These are phyloP conservation scores for Pollenia angustigena DNA, from an alignment of 2,888 invertebrate species.

Conservation along the genomic window DNA sequence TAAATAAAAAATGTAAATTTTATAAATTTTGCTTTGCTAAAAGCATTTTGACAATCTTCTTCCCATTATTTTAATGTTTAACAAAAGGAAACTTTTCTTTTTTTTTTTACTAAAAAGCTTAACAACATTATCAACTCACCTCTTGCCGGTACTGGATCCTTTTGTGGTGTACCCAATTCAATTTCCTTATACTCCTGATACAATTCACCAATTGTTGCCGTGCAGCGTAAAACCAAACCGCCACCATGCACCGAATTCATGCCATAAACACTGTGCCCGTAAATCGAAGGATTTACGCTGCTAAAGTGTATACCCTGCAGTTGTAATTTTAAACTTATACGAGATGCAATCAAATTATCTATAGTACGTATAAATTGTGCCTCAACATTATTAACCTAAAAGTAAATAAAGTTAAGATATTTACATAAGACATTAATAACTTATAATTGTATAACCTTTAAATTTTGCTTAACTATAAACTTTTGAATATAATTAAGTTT, in stretches of 20 bases:
- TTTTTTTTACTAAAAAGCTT: no score
- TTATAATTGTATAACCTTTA: neutral
- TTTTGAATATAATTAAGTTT: slow-evolving; percentile 33
- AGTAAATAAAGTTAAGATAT: slow-evolving; percentile 41
- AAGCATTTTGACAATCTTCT: no score
- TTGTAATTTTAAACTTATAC: slow-evolving; percentile 82
- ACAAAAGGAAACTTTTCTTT: no score
- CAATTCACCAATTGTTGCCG: slow-evolving; percentile 88
- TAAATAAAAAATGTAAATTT: no score
- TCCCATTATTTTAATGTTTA: no score
- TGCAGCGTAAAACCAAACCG: slow-evolving; percentile 88
- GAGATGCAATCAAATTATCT: slow-evolving; percentile 83
- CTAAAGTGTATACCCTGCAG: slow-evolving; percentile 83
- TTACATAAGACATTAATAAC: neutral
- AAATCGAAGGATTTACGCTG: slow-evolving; percentile 78
- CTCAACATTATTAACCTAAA: slow-evolving; percentile 82
- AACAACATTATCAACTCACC: slow-evolving; percentile 85
- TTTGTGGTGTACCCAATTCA: slow-evolving; percentile 89
- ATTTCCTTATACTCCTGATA: slow-evolving; percentile 89
- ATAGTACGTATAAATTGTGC: slow-evolving; percentile 82
- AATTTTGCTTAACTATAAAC: neutral
- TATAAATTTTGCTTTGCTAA: no score
- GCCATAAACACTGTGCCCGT: slow-evolving; percentile 76
- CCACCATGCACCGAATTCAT: slow-evolving; percentile 80
- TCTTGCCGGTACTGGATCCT: slow-evolving; percentile 92